A percentile compares a stretch with the other conserved stretches of the same genome.
These are phyloP conservation scores for Cremastinae sp. DNA, from an alignment of 2,888 invertebrate species.

Conservation along the genomic window DNA sequence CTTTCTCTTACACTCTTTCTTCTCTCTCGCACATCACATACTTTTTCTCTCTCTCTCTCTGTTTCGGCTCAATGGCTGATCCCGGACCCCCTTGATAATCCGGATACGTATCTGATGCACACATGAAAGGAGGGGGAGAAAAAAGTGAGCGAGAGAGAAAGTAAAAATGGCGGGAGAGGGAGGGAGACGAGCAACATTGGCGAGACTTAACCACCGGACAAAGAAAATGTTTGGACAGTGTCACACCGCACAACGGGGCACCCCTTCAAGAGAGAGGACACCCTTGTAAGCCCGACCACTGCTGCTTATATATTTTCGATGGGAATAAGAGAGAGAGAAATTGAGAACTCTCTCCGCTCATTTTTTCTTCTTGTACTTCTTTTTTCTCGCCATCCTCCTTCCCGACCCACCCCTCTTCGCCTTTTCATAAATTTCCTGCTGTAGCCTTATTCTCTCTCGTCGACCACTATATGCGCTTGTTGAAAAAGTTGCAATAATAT, in stretches of 20 bases:
- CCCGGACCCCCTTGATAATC: conserved; percentile 73
- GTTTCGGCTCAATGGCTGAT: conserved; percentile 6
- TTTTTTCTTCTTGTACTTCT: conserved; percentile 45
- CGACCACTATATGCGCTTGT: background rate
- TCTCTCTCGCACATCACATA: conserved; percentile 12
- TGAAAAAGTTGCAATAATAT: background rate
- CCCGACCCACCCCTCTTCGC: too few relatives aligned
- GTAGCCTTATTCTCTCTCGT: background rate
- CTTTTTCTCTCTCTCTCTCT: conserved; percentile 10
- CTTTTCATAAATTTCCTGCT: background rate
- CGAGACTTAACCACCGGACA: conserved; percentile 79
- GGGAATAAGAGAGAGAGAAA: conserved; percentile 40
- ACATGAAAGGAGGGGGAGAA: conserved; percentile 68
- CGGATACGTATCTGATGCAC: conserved; percentile 34
- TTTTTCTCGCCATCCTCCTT: too few relatives aligned
- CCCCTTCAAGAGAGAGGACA: conserved; percentile 70
- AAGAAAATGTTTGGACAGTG: conserved; percentile 81
- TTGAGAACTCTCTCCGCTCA: conserved; percentile 38
- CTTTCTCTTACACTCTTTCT: conserved; percentile 20
- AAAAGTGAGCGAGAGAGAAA: too few relatives aligned
- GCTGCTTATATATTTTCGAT: too few relatives aligned
- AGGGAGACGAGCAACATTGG: conserved; percentile 65
- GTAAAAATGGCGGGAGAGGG: too few relatives aligned
- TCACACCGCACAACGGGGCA: conserved; percentile 75
- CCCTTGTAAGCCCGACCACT: conserved; percentile 61